Evolutionary conservation across 2,113 vertebrate genomes (phyloP).

Genomic region (Trematomus loennbergii): DNA sequence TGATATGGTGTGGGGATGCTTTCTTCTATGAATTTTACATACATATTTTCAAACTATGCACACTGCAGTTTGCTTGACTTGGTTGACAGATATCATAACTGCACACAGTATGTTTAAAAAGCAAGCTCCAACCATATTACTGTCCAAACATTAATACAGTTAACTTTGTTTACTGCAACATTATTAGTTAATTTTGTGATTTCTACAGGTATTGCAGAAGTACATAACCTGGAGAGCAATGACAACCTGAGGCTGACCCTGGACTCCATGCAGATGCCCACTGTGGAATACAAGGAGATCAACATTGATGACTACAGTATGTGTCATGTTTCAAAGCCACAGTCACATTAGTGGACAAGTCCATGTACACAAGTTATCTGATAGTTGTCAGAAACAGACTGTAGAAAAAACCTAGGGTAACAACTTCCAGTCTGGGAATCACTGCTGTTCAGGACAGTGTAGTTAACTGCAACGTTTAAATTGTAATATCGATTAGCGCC

Average conservation of each 20-base stretch:
- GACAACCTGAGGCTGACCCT: conserved; percentile 86
- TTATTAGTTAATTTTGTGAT: background rate
- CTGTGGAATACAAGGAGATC: conserved; percentile 88
- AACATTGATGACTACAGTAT: conserved; percentile 91
- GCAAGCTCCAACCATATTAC: background rate
- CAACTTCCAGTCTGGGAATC: background rate
- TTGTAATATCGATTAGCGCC: background rate
- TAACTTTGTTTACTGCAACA: background rate
- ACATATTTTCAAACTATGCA: background rate
- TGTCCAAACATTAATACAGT: background rate
- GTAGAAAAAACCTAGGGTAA: background rate
- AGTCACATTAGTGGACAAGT: background rate
- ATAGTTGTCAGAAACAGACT: background rate
- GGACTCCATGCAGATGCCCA: conserved; percentile 92
- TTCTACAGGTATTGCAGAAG: conserved; percentile 80
- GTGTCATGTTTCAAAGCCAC: conserved; percentile 49
- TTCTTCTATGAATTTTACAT: background rate
- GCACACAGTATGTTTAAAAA: background rate
- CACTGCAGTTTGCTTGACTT: background rate
- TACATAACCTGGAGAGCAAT: conserved; percentile 91
- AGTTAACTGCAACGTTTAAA: background rate
- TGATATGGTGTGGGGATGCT: background rate
- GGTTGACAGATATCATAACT: background rate
- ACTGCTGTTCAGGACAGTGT: too few species aligned
- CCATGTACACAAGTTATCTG: background rate